Evolutionary conservation across 2,888 invertebrate species (phyloP).

Genomic region (Ctena decussata): DNA sequence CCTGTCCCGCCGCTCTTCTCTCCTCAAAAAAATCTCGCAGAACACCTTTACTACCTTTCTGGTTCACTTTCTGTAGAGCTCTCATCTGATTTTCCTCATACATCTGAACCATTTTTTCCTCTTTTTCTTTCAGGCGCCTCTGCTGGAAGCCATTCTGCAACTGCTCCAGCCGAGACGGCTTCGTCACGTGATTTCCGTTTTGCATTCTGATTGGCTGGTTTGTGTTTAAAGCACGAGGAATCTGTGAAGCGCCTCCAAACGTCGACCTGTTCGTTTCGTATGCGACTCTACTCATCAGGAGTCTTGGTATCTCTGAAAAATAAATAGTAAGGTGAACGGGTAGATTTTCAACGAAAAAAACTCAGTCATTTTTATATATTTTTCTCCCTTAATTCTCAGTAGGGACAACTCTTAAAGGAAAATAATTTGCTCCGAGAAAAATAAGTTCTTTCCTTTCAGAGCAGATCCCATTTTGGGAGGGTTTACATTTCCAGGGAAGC

Average conservation of each 20-base stretch:
- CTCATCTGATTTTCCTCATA: conserved; percentile 77
- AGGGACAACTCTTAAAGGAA: too few species aligned
- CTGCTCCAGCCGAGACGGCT: conserved; percentile 76
- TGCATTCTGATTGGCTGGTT: neutral
- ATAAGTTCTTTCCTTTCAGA: too few species aligned
- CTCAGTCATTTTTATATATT: too few species aligned
- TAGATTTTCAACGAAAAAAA: too few species aligned
- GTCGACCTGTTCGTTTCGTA: conserved; percentile 15
- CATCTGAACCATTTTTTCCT: conserved; percentile 78
- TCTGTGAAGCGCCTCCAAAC: conserved; percentile 42
- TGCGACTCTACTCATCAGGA: conserved; percentile 35
- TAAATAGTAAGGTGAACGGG: too few species aligned
- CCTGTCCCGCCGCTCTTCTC: conserved; percentile 61
- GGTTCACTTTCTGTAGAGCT: conserved; percentile 67
- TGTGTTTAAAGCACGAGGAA: conserved; percentile 38
- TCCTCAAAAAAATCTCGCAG: conserved; percentile 75
- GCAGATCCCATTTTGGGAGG: too few species aligned
- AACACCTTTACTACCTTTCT: conserved; percentile 44
- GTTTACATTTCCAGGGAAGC: too few species aligned
- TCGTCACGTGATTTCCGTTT: conserved; percentile 26
- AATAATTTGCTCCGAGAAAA: too few species aligned
- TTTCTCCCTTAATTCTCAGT: too few species aligned
- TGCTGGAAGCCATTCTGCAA: conserved; percentile 80
- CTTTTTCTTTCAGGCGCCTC: conserved; percentile 79
- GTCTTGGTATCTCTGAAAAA: neutral